Evolutionary conservation across 2,888 invertebrate genomes (phyloP), one percentile per base, ranked within the genome.

Genomic region (Sicus ferrugineus): DNA sequence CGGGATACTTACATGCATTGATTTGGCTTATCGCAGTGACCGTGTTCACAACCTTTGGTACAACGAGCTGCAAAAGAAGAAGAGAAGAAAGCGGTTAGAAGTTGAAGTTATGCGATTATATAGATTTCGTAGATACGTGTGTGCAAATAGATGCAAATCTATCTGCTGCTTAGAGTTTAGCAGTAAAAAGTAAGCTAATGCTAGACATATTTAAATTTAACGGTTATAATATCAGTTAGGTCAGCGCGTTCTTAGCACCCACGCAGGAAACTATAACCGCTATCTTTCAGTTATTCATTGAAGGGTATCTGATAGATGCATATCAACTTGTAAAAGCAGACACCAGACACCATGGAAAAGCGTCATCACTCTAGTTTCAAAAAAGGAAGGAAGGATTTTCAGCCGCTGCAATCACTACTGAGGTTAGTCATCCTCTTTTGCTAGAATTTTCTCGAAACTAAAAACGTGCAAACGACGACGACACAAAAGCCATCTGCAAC

Each of bases 1-100:
- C 42, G 19, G n/a, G 42, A 38, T 82, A 96, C 96, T 96, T 90
- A 97, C 96, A 90, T 90, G 95, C 98, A 98, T 88, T 96, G 94
- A 89, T 94, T 93, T 83, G 98, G 97, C 85, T 90, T 90, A 83
- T 89, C 90, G 89, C 97, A 98, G 88, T 91, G 91, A 83, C 97
- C 97, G 87, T 96, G 94, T 84, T 95, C 92, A 89, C 98, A 98
- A 86, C 97, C 97, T 83, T 93, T 91, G 86, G 93, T 88, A 88
- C 98, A 98, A 82, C 92, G 91, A 82, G 97, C 97, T 97, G 89
- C 78, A 91, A 93, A 84, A 83, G 80, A 87, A 86, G 82, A 84
- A 79, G 86, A 86, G 81, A 78, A 81, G 48, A 23, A 52, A 23
- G 16, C n/a, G 11, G 42, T 42, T 42, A 54, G 14, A 23, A 14